Evolutionary conservation across 2,888 invertebrate species (phyloP).

Genomic region (Diplolepis rosae): DNA sequence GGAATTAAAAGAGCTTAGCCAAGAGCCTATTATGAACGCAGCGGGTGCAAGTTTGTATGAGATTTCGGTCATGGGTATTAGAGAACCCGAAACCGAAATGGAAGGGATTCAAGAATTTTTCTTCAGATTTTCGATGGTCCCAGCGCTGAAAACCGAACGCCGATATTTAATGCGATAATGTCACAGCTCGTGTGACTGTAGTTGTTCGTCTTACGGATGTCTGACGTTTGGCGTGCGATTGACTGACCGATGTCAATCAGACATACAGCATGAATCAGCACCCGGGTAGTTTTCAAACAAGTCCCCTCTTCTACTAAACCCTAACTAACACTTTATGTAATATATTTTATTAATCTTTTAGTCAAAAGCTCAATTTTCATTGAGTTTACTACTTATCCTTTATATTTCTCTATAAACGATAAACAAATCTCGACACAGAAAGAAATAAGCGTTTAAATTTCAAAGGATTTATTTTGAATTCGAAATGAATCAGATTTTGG

Average conservation of each 20-base stretch:
- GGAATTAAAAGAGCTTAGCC: slow-evolving; percentile 66
- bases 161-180: slow-evolving; percentile 72
- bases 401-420: too few species aligned
- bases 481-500: too few species aligned
- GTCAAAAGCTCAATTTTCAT: too few species aligned
- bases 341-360: too few species aligned
- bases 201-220: slow-evolving; percentile 50
- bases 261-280: slow-evolving; percentile 50
- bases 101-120: slow-evolving; percentile 58
- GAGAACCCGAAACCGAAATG: background rate
- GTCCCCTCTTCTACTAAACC: too few species aligned
- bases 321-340: too few species aligned
- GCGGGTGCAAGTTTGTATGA: slow-evolving; percentile 60
- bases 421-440: too few species aligned
- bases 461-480: too few species aligned
- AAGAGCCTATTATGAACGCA: slow-evolving; percentile 68
- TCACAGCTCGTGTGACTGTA: slow-evolving; percentile 66
- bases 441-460: too few species aligned
- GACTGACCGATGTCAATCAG: slow-evolving; percentile 59
- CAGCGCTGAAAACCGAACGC: slow-evolving; percentile 67
- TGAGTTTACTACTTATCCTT: too few species aligned
- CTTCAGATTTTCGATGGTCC: slow-evolving; percentile 56
- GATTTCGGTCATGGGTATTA: slow-evolving; percentile 23
- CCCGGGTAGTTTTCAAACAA: too few species aligned
- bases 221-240: slow-evolving; percentile 35